Evolutionary conservation across 1,140 invertebrate species (phyloP), one percentile per base, ranked within the genome.

Genomic region (Nylanderia fulva): DNA sequence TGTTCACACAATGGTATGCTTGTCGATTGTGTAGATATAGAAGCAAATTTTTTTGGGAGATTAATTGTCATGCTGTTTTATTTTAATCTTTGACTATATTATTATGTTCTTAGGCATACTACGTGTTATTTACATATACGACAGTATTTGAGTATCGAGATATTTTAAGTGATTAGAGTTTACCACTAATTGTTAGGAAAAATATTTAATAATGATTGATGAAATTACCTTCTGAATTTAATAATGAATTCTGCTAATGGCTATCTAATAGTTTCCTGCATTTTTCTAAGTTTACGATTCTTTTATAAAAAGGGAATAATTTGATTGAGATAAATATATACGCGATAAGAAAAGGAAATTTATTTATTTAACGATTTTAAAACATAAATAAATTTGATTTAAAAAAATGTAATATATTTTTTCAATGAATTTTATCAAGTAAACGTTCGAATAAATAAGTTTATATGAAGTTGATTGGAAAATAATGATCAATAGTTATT

Each of bases 401-500:
- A 24, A 18, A 7, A 2, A 36, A 56, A 36, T 8, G 36, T 6
- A 54, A 6, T 15, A 15, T 9, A 33, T 33, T 33, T n/a, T n/a
- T 2, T 21, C 11, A 15, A 56, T 54, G 21, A 72, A 72, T n/a
- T 39, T 8, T 24, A 45, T n/a, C 7, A 36, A 33, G 1, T 39
- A n/a, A n/a, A 11, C 7, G 18, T 72, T 72, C 15, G n/a, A 7
- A 36, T 48, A 48, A 3, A 48, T 48, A 18, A 18, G 13, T 58
- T 39, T 18, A 24, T 72, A 72, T 0, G 4, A 72, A 52, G 36
- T 72, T 39, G 56, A 72, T 56, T 24, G 69, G 33, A 2, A 72
- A 58, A 58, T 72, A 72, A 72, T 39, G 11, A 36, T 15, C n/a
- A 21, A 72, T 58, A 8, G 52, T 24, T 54, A 39, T 36, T 72